Evolutionary conservation across 2,888 invertebrate genomes (phyloP), one percentile per base, ranked within the genome.

Genomic region (Acronicta psi): DNA sequence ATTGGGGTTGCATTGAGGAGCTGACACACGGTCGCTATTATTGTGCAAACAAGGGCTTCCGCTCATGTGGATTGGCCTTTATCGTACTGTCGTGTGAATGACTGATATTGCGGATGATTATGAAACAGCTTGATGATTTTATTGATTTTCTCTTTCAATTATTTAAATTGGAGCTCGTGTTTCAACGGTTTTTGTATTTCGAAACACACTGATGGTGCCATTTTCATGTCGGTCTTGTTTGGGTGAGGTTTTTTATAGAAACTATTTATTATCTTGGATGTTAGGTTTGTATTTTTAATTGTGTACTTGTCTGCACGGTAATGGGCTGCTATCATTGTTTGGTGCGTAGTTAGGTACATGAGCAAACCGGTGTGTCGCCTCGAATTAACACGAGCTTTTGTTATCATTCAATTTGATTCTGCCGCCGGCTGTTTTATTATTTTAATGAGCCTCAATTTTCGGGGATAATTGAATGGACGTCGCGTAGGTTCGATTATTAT

Each of bases 371-470:
- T 78, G 81, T 85, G 88, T 88, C 87, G 83, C 84, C 75, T 85
- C 86, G 87, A 87, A 91, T 92, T 90, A 92, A 89, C 85, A 88
- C 86, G 84, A 85, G 88, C 89, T 89, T 88, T 90, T 94, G 93
- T 94, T 94, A 90, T 94, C 91, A 92, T 94, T 93, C 91, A 93
- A 94, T 94, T 93, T 92, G 91, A 89, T 86, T 89, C 80, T 74
- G 89, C 91, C 88, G 87, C 85, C 75, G 91, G 92, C 88, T 91
- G 89, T 93, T 93, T 93, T 93, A 93, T 93, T 93, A 93, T 94
- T 93, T 93, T 93, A 93, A 93, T 93, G 93, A 93, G 93, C 89
- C 78, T 89, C 92, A 90, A 92, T 93, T 93, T 92, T 90, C 90
- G 87, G 89, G 86, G 89, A 90, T 93, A 93, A 93, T 93, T 92